Evolutionary conservation across 2,113 vertebrate species (phyloP).

Genomic region (Euleptes europaea): DNA sequence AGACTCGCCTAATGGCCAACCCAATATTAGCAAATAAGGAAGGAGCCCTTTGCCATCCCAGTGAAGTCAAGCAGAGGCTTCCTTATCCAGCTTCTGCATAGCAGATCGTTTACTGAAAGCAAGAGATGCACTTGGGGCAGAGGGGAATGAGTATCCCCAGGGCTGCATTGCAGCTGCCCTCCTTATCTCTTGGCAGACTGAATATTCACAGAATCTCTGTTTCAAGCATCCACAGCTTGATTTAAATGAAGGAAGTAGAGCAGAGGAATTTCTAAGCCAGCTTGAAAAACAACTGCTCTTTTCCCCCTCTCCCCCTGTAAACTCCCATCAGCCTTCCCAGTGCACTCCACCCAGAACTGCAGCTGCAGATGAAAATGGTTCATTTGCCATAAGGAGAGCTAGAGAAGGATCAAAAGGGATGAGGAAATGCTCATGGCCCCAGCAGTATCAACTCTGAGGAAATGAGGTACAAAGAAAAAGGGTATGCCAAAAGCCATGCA

Average conservation of each 20-base stretch:
- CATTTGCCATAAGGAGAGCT: not conserved
- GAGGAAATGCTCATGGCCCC: not conserved
- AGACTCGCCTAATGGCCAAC: not conserved
- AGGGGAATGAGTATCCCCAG: not conserved
- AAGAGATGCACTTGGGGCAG: not conserved
- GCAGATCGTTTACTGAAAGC: not conserved
- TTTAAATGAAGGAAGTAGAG: not conserved
- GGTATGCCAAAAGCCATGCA: not conserved
- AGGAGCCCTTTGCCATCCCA: not conserved
- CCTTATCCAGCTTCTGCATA: not conserved
- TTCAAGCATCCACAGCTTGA: fast-evolving
- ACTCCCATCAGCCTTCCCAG: not conserved
- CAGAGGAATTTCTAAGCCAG: constrained; percentile 6
- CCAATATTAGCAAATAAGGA: not conserved
- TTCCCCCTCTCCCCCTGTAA: not conserved
- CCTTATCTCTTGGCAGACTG: constrained; percentile 14
- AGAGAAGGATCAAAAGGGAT: not conserved
- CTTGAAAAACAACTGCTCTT: not conserved
- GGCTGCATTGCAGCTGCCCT: constrained; percentile 7
- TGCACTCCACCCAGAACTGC: not conserved
- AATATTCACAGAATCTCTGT: not conserved
- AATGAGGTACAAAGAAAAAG: not conserved
- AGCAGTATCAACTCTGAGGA: not conserved
- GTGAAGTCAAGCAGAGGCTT: not conserved
- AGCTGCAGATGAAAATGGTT: not conserved